Evolutionary conservation across 2,797 vertebrate species (phyloP).

Genomic region (Cryptoprocta ferox): DNA sequence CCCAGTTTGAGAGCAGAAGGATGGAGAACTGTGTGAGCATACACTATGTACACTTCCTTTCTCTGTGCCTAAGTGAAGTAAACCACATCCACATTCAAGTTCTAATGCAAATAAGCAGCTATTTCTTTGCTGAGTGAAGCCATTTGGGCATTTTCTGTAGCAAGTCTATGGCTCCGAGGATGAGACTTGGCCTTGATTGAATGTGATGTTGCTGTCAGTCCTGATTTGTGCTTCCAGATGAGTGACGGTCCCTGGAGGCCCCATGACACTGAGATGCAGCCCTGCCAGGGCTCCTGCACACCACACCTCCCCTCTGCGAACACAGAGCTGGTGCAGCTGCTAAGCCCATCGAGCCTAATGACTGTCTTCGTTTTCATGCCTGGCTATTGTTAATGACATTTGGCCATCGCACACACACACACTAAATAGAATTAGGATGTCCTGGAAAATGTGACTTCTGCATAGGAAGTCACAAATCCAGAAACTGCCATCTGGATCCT

Average conservation of each 20-base stretch:
- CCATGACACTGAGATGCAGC: neutral
- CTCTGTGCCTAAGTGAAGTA: neutral
- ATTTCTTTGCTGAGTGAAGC: slow-evolving; percentile 17
- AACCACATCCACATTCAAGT: slow-evolving; percentile 25
- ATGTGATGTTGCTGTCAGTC: slow-evolving; percentile 41
- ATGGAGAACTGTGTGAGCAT: neutral
- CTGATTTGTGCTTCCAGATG: neutral
- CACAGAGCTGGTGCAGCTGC: neutral
- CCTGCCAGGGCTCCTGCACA: neutral
- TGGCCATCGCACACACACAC: neutral
- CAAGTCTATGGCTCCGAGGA: neutral
- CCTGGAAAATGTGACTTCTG: slow-evolving; percentile 64
- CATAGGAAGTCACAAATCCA: slow-evolving; percentile 59
- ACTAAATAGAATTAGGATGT: slow-evolving; percentile 57
- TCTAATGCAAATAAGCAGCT: slow-evolving; percentile 18
- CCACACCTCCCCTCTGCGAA: neutral
- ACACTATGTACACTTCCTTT: neutral
- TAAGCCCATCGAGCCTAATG: neutral
- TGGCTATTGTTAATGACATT: slow-evolving; percentile 61
- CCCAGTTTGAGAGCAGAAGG: neutral
- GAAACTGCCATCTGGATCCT: slow-evolving; percentile 65
- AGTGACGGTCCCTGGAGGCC: neutral
- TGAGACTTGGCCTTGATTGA: slow-evolving; percentile 26
- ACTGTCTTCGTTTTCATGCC: slow-evolving; percentile 23
- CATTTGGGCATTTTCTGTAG: slow-evolving; percentile 35